These are phyloP conservation scores for Ophiothrix spiculata DNA, from an alignment of 35 echinoderm and acorn worm species.

Conservation along the genomic window DNA sequence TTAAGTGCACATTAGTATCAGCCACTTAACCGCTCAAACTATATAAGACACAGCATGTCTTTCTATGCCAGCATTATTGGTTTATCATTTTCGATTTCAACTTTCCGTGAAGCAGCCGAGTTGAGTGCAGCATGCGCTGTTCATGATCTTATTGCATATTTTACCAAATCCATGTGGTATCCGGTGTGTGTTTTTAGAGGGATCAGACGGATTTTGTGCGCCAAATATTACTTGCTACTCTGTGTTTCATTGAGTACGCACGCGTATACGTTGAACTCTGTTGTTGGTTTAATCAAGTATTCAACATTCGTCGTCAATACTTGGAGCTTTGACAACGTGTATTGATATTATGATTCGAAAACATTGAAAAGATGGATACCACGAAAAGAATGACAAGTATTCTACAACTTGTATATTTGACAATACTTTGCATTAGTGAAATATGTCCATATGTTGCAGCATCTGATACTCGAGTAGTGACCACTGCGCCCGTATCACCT, in stretches of 20 bases:
- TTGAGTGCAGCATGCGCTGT: not conserved
- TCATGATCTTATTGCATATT: constrained; percentile 9
- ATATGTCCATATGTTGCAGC: not conserved
- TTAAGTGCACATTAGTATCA: too few relatives aligned
- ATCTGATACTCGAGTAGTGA: not conserved
- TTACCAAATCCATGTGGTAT: not conserved
- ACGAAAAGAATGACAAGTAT: not conserved
- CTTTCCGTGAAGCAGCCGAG: too few relatives aligned
- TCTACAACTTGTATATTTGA: not conserved
- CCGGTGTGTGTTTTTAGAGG: not conserved
- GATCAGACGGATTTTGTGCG: not conserved
- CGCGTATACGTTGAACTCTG: not conserved
- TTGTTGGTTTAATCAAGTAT: not conserved
- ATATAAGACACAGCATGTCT: too few relatives aligned
- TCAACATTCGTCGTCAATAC: not conserved
- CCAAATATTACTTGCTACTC: not conserved
- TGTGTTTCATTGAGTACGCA: not conserved
- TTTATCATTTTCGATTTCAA: too few relatives aligned
- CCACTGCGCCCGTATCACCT: not conserved
- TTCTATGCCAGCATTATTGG: too few relatives aligned
- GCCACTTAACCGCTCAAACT: too few relatives aligned
- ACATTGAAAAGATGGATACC: not conserved
- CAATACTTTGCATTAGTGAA: not conserved
- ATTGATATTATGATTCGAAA: not conserved
- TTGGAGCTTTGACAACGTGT: not conserved